Percentiles rank a stretch among this genome's conserved stretches.
Conservation (phyloP, 2,797 vertebrate species). For the Tapera naevia region DNA sequence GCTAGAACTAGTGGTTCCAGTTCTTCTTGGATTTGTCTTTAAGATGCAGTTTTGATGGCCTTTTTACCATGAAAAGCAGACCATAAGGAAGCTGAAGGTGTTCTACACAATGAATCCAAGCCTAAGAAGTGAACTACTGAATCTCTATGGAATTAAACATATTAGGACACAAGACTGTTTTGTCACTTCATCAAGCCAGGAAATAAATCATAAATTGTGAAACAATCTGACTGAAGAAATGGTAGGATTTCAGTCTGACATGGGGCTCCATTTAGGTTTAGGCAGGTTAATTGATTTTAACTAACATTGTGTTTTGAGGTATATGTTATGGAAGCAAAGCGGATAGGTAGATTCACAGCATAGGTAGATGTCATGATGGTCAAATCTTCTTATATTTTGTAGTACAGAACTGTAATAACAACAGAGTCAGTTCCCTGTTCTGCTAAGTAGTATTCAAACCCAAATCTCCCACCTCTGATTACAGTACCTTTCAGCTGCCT, state of each 20-base stretch:
- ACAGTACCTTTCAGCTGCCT: not conserved
- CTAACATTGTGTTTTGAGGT: not conserved
- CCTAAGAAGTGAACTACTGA: not conserved
- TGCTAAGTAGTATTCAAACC: not conserved
- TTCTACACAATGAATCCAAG: not conserved
- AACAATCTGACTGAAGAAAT: not conserved
- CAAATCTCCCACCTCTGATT: not conserved
- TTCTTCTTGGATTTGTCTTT: not conserved
- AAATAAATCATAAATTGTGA: not conserved
- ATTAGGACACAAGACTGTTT: not conserved
- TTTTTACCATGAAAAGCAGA: not conserved
- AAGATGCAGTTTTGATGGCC: not conserved
- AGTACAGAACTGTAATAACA: not conserved
- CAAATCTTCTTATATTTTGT: not conserved
- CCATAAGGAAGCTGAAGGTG: accelerated
- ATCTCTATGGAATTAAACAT: not conserved
- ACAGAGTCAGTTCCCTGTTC: not conserved
- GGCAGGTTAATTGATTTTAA: not conserved
- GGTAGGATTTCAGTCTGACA: not conserved
- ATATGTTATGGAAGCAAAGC: not conserved
- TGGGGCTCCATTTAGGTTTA: not conserved
- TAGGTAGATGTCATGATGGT: not conserved
- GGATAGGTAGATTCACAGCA: not conserved
- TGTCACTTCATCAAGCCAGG: not conserved
- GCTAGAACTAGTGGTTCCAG: not conserved